A percentile compares a stretch with the other conserved stretches of the same genome.
Conservation (phyloP, 2,113 vertebrate genomes). For the Proteles cristata region DNA sequence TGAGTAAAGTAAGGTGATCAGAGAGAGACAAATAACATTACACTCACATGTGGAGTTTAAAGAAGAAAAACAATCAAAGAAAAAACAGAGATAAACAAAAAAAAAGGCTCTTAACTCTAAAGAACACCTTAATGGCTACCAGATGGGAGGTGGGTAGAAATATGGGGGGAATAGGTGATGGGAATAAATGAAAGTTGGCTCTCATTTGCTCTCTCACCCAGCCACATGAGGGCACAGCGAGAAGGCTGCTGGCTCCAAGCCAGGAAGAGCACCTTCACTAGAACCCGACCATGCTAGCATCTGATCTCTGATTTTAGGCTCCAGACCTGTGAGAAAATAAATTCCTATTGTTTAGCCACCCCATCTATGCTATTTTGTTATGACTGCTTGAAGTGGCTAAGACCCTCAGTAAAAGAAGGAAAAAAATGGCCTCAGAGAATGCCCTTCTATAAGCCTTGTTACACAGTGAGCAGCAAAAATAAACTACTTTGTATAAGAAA, state of each 20-base stretch:
- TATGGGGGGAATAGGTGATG: neutral
- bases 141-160: neutral
- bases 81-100: neutral
- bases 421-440: neutral
- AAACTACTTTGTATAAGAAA: neutral
- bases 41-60: neutral
- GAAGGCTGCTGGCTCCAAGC: neutral
- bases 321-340: neutral
- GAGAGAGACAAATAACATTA: neutral
- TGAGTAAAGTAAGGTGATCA: neutral
- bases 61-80: neutral
- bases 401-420: neutral
- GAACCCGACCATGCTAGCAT: neutral
- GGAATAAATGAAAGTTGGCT: neutral
- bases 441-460: neutral
- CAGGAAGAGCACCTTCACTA: neutral
- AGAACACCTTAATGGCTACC: neutral
- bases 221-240: neutral
- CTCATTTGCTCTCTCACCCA: neutral
- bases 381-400: neutral
- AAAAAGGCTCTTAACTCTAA: neutral
- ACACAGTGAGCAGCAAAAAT: too few species aligned
- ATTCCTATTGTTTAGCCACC: neutral
- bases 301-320: neutral
- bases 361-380: neutral